Evolutionary conservation across 2,888 invertebrate species (phyloP), one percentile per base, ranked within the genome.

Genomic region (Drosophila peninsularis): DNA sequence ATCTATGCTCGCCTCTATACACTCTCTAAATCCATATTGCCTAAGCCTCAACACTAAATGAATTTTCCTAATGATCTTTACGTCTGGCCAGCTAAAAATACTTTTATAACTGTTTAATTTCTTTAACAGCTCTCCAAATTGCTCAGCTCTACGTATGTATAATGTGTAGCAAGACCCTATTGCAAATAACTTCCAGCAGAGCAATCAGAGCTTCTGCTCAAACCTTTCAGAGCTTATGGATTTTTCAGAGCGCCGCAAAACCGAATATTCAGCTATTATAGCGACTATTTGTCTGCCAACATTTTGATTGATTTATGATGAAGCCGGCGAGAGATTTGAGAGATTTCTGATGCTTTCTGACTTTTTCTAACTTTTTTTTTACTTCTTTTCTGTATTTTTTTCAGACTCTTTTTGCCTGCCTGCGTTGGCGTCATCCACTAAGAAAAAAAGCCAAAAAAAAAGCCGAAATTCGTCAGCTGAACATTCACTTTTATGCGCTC

Each of bases 291-390:
- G 45, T 52, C 62, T 53, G 47, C 4, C 42, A 34, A 37, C 30
- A 24, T 19, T 55, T 63, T 77, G 75, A 75, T 73, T 61, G 78
- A 75, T 75, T 77, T 77, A 77, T 68, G 73, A 19, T 11, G 52
- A 19, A 19, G 10, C n/a, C 36, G 36, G 19, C 13, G 42, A n/a
- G 61, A 21, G 34, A 34, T 52, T 52, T 34, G 36, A 37, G 52
- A 45, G 57, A 50, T 62, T 62, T 72, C 30, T 30, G 36, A 27
- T 54, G 45, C 42, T 66, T 36, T 11, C n/a, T 27, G 71, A 60
- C 72, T 47, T 14, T 11, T 47, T 36, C 27, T 30, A 30, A 21
- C 54, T 41, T 7, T 21, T 66, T 62, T 71, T 7, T 3, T 19
- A 37, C 55, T 47, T 41, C 60, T 32, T n/a, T n/a, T n/a, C n/a